These are phyloP conservation scores for Phrynocephalus versicolor DNA, from an alignment of 2,113 vertebrate genomes.

Conservation along the genomic window DNA sequence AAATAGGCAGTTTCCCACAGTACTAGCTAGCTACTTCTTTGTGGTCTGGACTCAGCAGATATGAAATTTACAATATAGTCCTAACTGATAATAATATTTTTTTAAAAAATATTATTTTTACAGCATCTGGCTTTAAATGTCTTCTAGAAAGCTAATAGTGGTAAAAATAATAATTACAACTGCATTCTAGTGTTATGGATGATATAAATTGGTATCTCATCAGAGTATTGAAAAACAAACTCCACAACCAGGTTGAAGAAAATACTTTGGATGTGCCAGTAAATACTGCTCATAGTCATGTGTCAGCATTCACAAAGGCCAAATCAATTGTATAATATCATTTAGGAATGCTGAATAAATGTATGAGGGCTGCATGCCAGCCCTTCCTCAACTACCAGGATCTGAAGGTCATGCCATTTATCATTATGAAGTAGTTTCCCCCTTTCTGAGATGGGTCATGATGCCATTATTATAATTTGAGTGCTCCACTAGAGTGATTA, in stretches of 20 bases:
- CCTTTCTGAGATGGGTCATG: constrained; percentile 12
- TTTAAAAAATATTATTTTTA: background rate
- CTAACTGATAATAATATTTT: background rate
- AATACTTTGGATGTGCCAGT: background rate
- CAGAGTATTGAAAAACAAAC: background rate
- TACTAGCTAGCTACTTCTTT: background rate
- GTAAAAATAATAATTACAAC: constrained; percentile 38
- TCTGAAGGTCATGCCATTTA: constrained; percentile 38
- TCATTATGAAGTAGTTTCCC: constrained; percentile 39
- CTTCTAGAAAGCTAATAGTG: constrained; percentile 39
- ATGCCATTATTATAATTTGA: constrained; percentile 31
- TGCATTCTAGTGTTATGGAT: constrained; percentile 35
- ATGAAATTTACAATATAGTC: background rate
- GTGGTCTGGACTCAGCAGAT: background rate
- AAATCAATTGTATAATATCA: constrained; percentile 29
- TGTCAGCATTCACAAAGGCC: background rate
- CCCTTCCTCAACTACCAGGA: constrained; percentile 14
- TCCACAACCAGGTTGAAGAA: constrained; percentile 2
- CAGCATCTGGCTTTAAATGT: constrained; percentile 8
- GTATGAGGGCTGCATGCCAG: constrained; percentile 31
- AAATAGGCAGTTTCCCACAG: background rate
- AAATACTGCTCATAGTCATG: constrained; percentile 39
- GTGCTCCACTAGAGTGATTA: constrained; percentile 22
- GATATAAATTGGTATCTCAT: constrained; percentile 21
- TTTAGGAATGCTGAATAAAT: constrained; percentile 42